These are phyloP conservation scores for Brachionus paranguensis DNA, from an alignment of 1,140 invertebrate genomes.

Conservation along the genomic window DNA sequence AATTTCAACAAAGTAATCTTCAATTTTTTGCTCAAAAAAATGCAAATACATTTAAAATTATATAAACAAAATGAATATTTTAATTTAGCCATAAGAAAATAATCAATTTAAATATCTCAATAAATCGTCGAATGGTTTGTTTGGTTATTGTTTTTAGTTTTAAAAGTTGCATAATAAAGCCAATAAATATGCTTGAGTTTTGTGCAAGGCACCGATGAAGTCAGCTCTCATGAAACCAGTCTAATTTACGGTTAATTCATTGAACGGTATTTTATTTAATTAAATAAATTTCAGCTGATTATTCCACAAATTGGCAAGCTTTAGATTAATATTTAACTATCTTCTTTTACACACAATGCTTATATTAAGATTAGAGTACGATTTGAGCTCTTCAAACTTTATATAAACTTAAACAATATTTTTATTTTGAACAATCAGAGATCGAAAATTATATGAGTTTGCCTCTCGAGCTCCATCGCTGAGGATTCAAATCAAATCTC, in stretches of 20 bases:
- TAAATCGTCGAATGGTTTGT: not conserved
- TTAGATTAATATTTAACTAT: not conserved
- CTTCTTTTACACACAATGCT: not conserved
- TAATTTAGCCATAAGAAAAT: not conserved
- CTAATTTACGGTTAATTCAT: not conserved
- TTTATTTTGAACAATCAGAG: not conserved
- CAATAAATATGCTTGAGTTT: not conserved
- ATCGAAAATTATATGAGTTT: no score
- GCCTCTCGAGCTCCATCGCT: no score
- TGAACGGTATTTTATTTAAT: not conserved
- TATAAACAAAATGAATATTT: conserved; percentile 7
- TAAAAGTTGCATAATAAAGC: not conserved
- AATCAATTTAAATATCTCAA: not conserved
- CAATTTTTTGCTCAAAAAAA: not conserved
- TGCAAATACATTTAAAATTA: conserved; percentile 11
- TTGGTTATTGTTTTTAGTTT: not conserved
- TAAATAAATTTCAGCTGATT: not conserved
- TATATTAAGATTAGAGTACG: not conserved
- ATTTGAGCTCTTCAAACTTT: not conserved
- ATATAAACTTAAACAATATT: not conserved
- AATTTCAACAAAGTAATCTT: not conserved
- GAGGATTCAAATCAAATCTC: no score
- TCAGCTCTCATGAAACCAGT: not conserved
- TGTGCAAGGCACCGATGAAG: not conserved
- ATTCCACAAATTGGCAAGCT: not conserved